Percentiles rank a stretch among this genome's conserved stretches.
Evolutionary conservation across 2,113 vertebrate species (phyloP).

Genomic region (Nycticebus coucang): DNA sequence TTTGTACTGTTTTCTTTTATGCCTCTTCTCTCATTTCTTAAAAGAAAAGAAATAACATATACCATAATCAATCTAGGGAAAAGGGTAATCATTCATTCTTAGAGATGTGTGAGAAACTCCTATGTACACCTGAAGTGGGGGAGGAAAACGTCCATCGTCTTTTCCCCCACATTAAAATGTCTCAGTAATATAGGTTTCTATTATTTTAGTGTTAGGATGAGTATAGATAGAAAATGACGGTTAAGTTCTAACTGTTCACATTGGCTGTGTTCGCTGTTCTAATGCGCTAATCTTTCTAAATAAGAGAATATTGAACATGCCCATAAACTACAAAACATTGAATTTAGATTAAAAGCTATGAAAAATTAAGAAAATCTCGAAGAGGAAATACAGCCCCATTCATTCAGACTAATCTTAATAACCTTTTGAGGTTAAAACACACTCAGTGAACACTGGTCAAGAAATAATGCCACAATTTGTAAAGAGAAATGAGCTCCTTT

Average conservation of each 20-base stretch:
- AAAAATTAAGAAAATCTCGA: background rate
- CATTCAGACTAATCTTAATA: background rate
- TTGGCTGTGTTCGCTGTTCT: background rate
- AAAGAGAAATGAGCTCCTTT: background rate
- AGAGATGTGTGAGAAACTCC: background rate
- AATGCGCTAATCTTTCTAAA: background rate
- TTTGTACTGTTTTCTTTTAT: slow-evolving; percentile 60
- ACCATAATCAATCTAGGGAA: slow-evolving; percentile 19
- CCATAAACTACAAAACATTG: background rate
- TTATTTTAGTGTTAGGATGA: background rate
- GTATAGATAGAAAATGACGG: background rate
- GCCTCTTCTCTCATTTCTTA: background rate
- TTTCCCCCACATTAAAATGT: background rate
- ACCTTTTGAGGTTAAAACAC: background rate
- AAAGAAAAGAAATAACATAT: background rate
- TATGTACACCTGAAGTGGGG: rapidly evolving
- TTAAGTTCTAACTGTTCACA: background rate
- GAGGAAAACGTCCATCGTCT: background rate
- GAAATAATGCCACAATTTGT: background rate
- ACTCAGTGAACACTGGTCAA: background rate
- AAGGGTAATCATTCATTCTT: background rate
- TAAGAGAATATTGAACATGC: background rate
- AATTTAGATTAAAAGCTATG: background rate
- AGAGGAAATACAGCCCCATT: background rate
- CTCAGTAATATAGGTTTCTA: background rate